Evolutionary conservation across 2,113 vertebrate genomes (phyloP), one percentile per base, ranked within the genome.

Genomic region (Calyptommatus sinebrachiatus): DNA sequence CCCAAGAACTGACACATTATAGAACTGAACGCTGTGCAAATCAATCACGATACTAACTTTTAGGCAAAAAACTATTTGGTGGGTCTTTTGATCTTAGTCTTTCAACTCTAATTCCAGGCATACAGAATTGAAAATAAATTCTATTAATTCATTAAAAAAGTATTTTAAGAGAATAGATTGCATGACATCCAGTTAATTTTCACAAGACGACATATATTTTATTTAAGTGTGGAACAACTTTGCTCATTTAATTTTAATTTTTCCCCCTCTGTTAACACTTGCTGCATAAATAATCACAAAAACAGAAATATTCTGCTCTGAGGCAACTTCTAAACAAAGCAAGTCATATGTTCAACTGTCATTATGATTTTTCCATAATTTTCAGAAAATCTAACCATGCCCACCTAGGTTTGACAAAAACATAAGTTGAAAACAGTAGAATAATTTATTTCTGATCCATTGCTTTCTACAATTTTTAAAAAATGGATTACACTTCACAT

Each of bases 171-270:
- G 22, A 61, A 70, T 5, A 24, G n/a, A 8, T 8, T 46, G 63
- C 46, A 53, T 41, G 8, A 65, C 31, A 83, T n/a, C 16, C 8
- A 9, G n/a, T 26, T 72, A 79, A 62, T 28, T 86, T 46, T 76
- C 18, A 66, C 26, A 80, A 62, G 14, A 21, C 1, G 81, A 79
- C 67, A 63, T 0, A 0, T 1, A 29, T 7, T 0, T 73, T 57
- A 80, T 2, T 0, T 22, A 71, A 78, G 71, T 81, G 4, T 11
- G 67, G 20, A 1, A 45, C 20, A 76, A 3, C 7, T 3, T 4
- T 71, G 74, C 31, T 68, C 46, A n/a, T 4, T 6, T 72, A 85
- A 71, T 24, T 1, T n/a, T n/a, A n/a, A 41, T 79, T 50, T 45
- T 7, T 71, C 75, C 76, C 73, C 65, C 61, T 73, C 53, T 74